Evolutionary conservation across 2,888 invertebrate species (phyloP), one percentile per base, ranked within the genome.

Genomic region (Junonia oenone): DNA sequence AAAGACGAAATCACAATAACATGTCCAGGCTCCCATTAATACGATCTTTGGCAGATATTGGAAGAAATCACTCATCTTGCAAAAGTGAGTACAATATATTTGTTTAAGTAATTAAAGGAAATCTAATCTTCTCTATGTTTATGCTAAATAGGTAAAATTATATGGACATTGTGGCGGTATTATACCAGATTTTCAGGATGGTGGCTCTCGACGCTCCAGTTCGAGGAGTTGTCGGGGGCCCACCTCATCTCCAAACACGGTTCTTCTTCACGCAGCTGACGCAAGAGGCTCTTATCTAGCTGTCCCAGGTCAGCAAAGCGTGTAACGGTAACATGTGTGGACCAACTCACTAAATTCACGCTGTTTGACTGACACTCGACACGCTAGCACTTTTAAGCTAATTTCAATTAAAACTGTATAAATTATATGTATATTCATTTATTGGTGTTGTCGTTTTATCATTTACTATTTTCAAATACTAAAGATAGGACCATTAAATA

Each of bases 11-110:
- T 68, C 92, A 92, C 60, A 91, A 91, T 66, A 94, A 94, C 72
- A 93, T 95, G 92, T 94, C 95, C 22, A 92, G 95, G 64, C 91
- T 98, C 61, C 97, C 97, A 27, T 93, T 98, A 51, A 98, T 98
- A 64, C 92, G 99, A 60, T 98, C 98, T 6, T 91, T 99, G 68
- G 98, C 99, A 17, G 99, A 99, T 78, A 99, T 99, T 72, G 98
- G 98, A 65, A 93, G 95, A 63, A 98, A 97, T 83, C 97, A 98
- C 83, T 98, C 98, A 49, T 96, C 98, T 11, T 96, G 96, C 64
- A 97, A 97, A 94, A 98, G 98, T 97, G 91, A 95, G 97, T 95
- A 69, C 45, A 37, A 61, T 52, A 17, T 51, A 11, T 40, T 40
- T 14, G n/a, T 26, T 40, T 15, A 40, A 15, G n/a, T n/a, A 11